A percentile compares a stretch with the other conserved stretches of the same genome.
Evolutionary conservation across 30 jellyfish, hydroid and myxozoan genomes (phyloP).

Genomic region (Clytia hemisphaerica): DNA sequence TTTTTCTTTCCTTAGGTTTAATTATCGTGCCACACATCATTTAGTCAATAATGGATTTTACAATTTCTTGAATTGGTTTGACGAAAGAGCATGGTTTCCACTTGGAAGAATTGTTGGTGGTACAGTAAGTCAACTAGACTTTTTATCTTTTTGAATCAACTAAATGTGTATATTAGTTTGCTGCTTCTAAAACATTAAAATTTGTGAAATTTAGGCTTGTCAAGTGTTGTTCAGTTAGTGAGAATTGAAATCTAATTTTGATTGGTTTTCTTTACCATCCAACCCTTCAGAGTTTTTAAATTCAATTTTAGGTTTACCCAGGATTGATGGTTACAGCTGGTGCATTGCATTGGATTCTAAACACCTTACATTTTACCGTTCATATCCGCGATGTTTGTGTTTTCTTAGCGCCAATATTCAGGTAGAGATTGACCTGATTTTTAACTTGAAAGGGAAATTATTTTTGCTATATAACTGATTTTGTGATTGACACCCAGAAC

Average conservation of each 20-base stretch:
- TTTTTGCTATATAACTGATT: background rate
- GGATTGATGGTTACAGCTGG: slow-evolving; percentile 99
- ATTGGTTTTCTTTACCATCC: too few relatives aligned
- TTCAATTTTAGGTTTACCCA: slow-evolving; percentile 80
- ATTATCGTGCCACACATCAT: slow-evolving; percentile 92
- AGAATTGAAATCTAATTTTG: too few relatives aligned
- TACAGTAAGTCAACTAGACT: slow-evolving; percentile 54
- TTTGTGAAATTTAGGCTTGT: background rate
- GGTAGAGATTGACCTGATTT: slow-evolving; percentile 33
- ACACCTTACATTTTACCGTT: slow-evolving; percentile 71
- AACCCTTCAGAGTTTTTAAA: too few relatives aligned
- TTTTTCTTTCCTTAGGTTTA: slow-evolving; percentile 55
- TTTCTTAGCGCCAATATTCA: slow-evolving; percentile 95
- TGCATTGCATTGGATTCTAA: slow-evolving; percentile 74
- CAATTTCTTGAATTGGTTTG: slow-evolving; percentile 95
- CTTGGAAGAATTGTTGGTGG: slow-evolving; percentile 99
- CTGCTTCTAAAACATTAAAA: background rate
- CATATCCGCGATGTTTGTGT: slow-evolving; percentile 99
- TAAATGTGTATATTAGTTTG: background rate
- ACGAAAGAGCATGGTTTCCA: slow-evolving; percentile 99
- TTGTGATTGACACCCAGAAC: too few relatives aligned
- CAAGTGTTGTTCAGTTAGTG: too few relatives aligned
- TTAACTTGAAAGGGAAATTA: background rate
- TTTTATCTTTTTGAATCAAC: background rate
- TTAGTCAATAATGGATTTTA: slow-evolving; percentile 85